A percentile compares a stretch with the other conserved stretches of the same genome.
These are phyloP conservation scores for Osmerus eperlanus DNA, from an alignment of 2,113 vertebrate genomes.

Conservation along the genomic window DNA sequence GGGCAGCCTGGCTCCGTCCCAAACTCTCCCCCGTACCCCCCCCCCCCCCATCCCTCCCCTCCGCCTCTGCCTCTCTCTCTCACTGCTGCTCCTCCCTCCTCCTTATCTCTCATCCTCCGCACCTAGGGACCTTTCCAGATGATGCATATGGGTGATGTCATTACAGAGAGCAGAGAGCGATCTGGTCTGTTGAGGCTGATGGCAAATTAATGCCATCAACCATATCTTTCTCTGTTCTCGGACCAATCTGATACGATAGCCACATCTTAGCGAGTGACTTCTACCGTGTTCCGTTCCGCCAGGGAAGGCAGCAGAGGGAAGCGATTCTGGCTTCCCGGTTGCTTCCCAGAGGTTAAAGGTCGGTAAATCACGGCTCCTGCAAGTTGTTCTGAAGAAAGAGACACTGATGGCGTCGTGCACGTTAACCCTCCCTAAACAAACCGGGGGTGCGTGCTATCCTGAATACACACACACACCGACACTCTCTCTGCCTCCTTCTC, in stretches of 20 bases:
- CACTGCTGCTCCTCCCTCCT: not conserved
- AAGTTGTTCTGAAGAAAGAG: not conserved
- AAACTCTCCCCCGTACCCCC: not conserved
- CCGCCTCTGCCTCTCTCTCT: not conserved
- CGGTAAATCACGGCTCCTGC: not conserved
- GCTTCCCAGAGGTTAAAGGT: not conserved
- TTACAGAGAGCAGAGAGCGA: not conserved
- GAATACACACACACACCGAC: not conserved
- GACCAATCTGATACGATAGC: no score
- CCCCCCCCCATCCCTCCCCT: not conserved
- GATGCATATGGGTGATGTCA: not conserved
- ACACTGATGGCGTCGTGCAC: no score
- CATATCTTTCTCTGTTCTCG: no score
- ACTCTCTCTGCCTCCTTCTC: not conserved
- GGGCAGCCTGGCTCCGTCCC: not conserved
- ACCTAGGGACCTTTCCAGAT: not conserved
- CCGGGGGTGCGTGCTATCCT: not conserved
- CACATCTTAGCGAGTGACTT: no score
- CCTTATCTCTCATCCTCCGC: not conserved
- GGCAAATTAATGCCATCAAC: no score
- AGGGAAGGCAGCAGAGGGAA: conserved; percentile 29
- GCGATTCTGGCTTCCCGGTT: no score
- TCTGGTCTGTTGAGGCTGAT: not conserved
- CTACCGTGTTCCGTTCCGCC: not conserved
- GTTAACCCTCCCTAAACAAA: not conserved